Percentiles rank a stretch among this genome's conserved stretches.
These are phyloP conservation scores for Teinopalpus imperialis DNA, from an alignment of 2,888 invertebrate genomes.

Conservation along the genomic window DNA sequence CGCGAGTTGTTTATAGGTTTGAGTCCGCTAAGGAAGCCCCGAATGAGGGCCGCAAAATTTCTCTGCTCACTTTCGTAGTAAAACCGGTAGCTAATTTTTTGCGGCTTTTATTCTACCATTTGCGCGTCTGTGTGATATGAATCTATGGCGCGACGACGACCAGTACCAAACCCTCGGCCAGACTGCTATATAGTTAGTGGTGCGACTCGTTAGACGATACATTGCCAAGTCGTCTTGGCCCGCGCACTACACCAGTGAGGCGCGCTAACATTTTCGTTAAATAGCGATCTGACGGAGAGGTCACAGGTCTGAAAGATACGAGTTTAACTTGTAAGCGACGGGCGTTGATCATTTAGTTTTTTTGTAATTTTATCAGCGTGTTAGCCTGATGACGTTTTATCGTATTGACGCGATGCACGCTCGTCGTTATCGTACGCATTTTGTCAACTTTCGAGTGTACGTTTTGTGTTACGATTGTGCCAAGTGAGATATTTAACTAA, in stretches of 20 bases:
- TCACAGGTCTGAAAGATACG: constrained; percentile 55
- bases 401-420: constrained; percentile 22
- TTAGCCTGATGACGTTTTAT: constrained; percentile 38
- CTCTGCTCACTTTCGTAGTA: no score
- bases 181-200: no score
- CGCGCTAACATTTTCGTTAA: constrained; percentile 71
- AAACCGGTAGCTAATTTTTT: no score
- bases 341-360: constrained; percentile 79
- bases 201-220: background rate
- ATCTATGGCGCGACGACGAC: background rate
- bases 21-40: no score
- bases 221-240: background rate
- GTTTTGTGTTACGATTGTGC: constrained; percentile 78
- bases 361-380: constrained; percentile 70
- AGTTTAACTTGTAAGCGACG: constrained; percentile 78
- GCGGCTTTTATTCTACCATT: no score
- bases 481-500: constrained; percentile 78
- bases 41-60: no score
- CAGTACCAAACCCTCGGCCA: no score
- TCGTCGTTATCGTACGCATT: constrained; percentile 41
- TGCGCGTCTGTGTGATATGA: no score
- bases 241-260: constrained; percentile 42
- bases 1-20: background rate
- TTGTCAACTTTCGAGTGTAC: constrained; percentile 58
- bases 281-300: constrained; percentile 72